These are phyloP conservation scores for Vimba vimba DNA, from an alignment of 2,113 vertebrate species.

Conservation along the genomic window DNA sequence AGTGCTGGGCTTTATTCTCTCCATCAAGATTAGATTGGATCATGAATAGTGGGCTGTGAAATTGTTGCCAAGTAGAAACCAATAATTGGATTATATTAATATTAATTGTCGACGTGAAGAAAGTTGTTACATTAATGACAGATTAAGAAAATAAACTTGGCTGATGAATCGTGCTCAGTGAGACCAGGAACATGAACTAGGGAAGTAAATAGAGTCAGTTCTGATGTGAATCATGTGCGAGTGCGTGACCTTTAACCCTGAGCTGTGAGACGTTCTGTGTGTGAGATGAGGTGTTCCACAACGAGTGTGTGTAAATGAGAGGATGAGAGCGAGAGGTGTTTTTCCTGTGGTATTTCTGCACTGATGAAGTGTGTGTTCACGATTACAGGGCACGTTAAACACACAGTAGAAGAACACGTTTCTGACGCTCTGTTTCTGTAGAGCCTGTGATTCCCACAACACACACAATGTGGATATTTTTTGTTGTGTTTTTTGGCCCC, in stretches of 20 bases:
- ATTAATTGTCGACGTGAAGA: neutral
- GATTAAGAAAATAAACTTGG: neutral
- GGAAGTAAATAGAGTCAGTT: neutral
- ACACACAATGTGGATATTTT: no score
- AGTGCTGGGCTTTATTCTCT: neutral
- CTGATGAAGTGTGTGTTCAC: no score
- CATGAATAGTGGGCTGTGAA: neutral
- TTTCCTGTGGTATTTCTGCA: no score
- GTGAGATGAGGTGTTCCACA: constrained; percentile 72
- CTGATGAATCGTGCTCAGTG: neutral
- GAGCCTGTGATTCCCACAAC: no score
- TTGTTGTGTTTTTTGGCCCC: no score
- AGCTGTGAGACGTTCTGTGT: constrained; percentile 65
- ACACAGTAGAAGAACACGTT: no score
- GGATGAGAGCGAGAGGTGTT: constrained; percentile 33
- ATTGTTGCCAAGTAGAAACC: neutral
- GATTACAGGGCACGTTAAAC: no score
- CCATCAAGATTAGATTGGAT: neutral
- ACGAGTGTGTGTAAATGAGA: constrained; percentile 39
- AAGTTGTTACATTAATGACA: neutral
- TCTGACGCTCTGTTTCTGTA: no score
- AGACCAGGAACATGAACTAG: neutral
- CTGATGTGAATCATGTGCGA: neutral
- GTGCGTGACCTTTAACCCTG: constrained; percentile 60
- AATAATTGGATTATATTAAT: neutral